phyloP scores from a whole-genome alignment of 1,140 invertebrate genomes.

The Pseudoatta argentina region DNA sequence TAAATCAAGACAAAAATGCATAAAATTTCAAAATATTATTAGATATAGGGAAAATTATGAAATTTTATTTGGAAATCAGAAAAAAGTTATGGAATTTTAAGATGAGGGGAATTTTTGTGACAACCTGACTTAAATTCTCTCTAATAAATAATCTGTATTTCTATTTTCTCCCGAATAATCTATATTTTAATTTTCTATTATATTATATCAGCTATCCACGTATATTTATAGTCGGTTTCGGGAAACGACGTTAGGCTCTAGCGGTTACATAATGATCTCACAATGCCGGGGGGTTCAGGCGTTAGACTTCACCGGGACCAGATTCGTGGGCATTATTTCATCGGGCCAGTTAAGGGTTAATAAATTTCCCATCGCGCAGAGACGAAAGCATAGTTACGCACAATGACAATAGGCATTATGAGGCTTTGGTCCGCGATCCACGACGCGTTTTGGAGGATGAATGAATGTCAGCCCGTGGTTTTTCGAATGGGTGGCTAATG shows the following conservation, averaged over 20 bases:
- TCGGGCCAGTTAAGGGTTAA: slow-evolving; percentile 52
- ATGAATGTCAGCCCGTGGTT: slow-evolving; percentile 69
- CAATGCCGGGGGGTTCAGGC: slow-evolving; percentile 11
- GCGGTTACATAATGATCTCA: slow-evolving; percentile 48
- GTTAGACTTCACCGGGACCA: slow-evolving; percentile 19
- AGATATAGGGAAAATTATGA: too few species aligned
- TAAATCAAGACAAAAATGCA: too few species aligned
- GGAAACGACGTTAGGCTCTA: background rate
- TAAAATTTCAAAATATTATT: too few species aligned
- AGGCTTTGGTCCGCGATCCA: slow-evolving; percentile 1
- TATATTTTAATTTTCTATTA: slow-evolving; percentile 11
- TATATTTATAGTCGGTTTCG: slow-evolving; percentile 7
- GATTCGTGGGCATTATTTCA: slow-evolving; percentile 46
- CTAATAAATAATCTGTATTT: too few species aligned
- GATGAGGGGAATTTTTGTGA: too few species aligned
- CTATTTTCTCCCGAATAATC: too few species aligned
- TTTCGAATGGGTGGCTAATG: slow-evolving; percentile 83
- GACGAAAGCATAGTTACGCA: slow-evolving; percentile 38
- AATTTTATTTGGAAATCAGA: too few species aligned
- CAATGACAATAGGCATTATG: slow-evolving; percentile 52
- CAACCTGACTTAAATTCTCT: background rate
- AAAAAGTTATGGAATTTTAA: too few species aligned
- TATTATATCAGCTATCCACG: background rate
- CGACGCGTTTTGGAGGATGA: slow-evolving; percentile 35
- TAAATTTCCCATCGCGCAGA: slow-evolving; percentile 54